Evolutionary conservation across 2,113 vertebrate genomes (phyloP).

Genomic region (Elaphurus davidianus): DNA sequence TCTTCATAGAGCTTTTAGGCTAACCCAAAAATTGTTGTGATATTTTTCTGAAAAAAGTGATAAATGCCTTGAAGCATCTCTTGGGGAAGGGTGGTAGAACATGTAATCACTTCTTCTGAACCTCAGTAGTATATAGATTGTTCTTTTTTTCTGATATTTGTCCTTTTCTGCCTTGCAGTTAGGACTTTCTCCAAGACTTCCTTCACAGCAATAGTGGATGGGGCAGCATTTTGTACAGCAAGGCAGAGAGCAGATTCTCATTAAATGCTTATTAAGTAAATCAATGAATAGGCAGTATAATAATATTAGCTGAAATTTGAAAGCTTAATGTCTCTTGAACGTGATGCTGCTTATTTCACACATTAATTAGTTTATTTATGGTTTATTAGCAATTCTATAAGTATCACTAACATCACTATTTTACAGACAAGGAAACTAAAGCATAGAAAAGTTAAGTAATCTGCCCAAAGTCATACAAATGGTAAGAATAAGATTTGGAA

Average conservation of each 20-base stretch:
- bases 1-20: background rate
- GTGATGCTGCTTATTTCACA: background rate
- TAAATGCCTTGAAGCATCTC: background rate
- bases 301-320: background rate
- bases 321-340: background rate
- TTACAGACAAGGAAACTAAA: background rate
- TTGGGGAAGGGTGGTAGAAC: background rate
- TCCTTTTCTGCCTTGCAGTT: background rate
- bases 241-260: background rate
- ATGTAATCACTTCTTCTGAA: background rate
- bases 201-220: background rate
- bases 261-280: slow-evolving; percentile 30
- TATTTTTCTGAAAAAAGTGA: slow-evolving; percentile 32
- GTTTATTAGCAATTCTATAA: background rate
- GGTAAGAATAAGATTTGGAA: background rate
- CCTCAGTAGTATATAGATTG: background rate
- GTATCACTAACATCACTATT: background rate
- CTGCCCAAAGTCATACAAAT: background rate
- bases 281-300: background rate
- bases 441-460: background rate
- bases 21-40: background rate
- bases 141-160: background rate
- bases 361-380: background rate
- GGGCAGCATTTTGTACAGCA: background rate
- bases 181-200: background rate